Conservation (phyloP, 1,140 invertebrate species). For the Plodia interpunctella region DNA sequence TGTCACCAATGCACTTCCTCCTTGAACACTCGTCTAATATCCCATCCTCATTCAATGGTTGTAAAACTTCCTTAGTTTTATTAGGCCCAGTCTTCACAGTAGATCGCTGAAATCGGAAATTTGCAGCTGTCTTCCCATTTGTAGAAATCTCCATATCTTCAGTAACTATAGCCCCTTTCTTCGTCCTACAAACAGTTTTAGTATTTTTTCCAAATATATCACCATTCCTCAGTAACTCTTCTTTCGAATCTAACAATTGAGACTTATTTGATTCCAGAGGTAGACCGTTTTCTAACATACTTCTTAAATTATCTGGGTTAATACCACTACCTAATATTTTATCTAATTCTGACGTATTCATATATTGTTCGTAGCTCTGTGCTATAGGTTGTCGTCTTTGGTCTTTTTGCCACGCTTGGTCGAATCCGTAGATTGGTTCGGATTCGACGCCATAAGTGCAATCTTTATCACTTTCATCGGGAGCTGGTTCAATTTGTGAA, state of each 20-base stretch:
- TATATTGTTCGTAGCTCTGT: conserved; percentile 50
- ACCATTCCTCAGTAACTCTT: conserved; percentile 53
- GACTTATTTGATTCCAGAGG: conserved; percentile 38
- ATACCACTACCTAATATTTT: conserved; percentile 48
- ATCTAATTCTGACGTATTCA: conserved; percentile 45
- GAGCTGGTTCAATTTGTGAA: conserved; percentile 53
- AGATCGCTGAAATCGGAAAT: conserved; percentile 62
- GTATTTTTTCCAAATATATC: conserved; percentile 51
- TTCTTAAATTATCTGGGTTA: conserved; percentile 52
- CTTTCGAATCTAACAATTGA: conserved; percentile 53
- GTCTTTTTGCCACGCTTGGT: conserved; percentile 63
- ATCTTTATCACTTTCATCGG: conserved; percentile 44
- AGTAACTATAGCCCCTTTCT: conserved; percentile 59
- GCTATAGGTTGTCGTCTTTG: conserved; percentile 70
- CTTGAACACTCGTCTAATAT: conserved; percentile 45
- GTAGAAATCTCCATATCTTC: conserved; percentile 65
- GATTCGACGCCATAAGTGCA: conserved; percentile 56
- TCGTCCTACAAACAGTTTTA: conserved; percentile 60
- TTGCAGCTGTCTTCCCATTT: conserved; percentile 57
- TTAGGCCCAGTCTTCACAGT: conserved; percentile 62
- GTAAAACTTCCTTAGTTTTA: conserved; percentile 49
- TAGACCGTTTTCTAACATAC: conserved; percentile 59
- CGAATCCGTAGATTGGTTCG: conserved; percentile 62
- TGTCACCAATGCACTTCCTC: conserved; percentile 59
- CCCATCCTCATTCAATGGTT: conserved; percentile 49